These are phyloP conservation scores for Tokudaia muenninki DNA, from an alignment of 2,797 vertebrate species.

Conservation along the genomic window DNA sequence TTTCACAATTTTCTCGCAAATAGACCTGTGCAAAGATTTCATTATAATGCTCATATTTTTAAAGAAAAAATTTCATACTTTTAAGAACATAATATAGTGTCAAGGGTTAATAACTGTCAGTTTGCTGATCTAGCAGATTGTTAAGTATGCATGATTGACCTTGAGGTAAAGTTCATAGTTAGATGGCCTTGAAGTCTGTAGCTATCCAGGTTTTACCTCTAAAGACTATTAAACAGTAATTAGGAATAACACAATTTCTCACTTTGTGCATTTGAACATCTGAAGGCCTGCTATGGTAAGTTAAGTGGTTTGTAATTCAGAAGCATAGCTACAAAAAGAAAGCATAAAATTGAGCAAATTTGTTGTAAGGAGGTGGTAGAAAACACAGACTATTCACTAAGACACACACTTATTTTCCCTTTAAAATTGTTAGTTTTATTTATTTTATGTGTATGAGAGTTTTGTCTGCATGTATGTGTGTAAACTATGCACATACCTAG, in stretches of 20 bases:
- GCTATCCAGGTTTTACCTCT: conserved; percentile 58
- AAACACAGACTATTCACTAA: conserved; percentile 11
- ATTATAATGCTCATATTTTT: conserved; percentile 71
- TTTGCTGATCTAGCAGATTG: neutral
- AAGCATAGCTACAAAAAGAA: conserved; percentile 35
- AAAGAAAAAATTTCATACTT: neutral
- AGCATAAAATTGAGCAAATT: neutral
- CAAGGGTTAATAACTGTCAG: neutral
- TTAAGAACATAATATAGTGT: neutral
- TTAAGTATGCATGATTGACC: conserved; percentile 35
- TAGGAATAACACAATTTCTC: conserved; percentile 37
- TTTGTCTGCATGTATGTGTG: neutral
- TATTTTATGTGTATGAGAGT: neutral
- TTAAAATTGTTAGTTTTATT: neutral
- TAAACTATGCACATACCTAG: neutral
- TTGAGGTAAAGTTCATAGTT: conserved; percentile 3
- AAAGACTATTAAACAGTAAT: conserved; percentile 74
- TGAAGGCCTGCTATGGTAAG: neutral
- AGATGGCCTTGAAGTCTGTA: conserved; percentile 56
- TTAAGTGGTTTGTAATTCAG: neutral
- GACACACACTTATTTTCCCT: neutral
- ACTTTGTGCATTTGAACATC: conserved; percentile 38
- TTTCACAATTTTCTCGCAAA: neutral
- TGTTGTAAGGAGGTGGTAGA: neutral
- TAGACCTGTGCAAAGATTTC: conserved; percentile 63